Percentiles rank a stretch among this genome's conserved stretches.
phyloP scores from a whole-genome alignment of 2,113 vertebrate genomes.

The Raja brachyura region DNA sequence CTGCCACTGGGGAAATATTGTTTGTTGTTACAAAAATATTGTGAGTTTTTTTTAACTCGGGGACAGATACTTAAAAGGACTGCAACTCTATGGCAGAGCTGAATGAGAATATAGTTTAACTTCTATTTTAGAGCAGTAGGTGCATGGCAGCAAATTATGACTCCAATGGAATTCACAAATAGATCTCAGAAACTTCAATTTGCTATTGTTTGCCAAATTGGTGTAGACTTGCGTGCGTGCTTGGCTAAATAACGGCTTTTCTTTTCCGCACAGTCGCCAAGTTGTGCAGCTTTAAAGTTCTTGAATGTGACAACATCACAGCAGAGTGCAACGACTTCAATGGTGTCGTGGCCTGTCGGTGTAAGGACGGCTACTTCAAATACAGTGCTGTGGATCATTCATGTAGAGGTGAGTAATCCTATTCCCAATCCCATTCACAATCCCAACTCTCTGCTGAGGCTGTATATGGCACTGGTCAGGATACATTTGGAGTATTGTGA shows the following conservation, averaged over 20 bases:
- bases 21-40: neutral
- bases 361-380: slow-evolving; percentile 83
- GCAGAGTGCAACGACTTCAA: slow-evolving; percentile 70
- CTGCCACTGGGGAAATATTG: neutral
- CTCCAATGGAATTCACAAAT: neutral
- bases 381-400: slow-evolving; percentile 77
- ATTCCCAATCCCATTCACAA: too few species aligned
- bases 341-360: slow-evolving; percentile 70
- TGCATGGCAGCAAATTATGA: neutral
- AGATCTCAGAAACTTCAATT: neutral
- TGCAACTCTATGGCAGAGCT: neutral
- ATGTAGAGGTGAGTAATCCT: slow-evolving; percentile 67
- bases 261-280: slow-evolving; percentile 64
- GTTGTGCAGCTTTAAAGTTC: slow-evolving; percentile 72
- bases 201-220: neutral
- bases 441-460: too few species aligned
- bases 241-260: slow-evolving; percentile 34
- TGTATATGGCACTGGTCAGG: too few species aligned
- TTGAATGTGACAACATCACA: slow-evolving; percentile 72
- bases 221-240: neutral
- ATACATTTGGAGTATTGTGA: too few species aligned
- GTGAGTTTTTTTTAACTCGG: neutral
- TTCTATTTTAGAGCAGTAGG: neutral
- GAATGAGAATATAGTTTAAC: neutral
- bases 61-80: neutral